Evolutionary conservation across 1,140 invertebrate genomes (phyloP).

Genomic region (Polypedilum vanderplanki): DNA sequence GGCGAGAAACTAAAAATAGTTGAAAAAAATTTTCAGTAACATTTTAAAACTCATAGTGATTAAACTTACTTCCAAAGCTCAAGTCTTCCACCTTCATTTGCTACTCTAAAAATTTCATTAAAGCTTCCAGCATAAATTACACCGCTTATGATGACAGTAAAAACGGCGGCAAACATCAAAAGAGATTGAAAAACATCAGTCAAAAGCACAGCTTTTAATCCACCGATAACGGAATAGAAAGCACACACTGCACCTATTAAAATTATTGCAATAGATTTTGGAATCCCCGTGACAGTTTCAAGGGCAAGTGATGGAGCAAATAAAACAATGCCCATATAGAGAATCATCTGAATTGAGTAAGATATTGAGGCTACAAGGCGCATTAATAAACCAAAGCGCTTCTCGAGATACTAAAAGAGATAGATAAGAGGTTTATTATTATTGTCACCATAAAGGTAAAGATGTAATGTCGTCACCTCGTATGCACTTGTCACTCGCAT

Average conservation of each 20-base stretch:
- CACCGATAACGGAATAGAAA: slow-evolving; percentile 79
- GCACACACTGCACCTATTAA: slow-evolving; percentile 75
- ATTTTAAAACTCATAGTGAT: not conserved
- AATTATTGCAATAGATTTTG: slow-evolving; percentile 65
- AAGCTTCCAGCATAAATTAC: slow-evolving; percentile 56
- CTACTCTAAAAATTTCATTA: slow-evolving; percentile 57
- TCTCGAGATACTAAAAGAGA: slow-evolving; percentile 66
- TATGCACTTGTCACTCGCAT: slow-evolving; percentile 81
- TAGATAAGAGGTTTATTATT: not conserved
- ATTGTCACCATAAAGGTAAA: not conserved
- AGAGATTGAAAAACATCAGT: slow-evolving; percentile 78
- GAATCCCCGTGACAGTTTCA: slow-evolving; percentile 75
- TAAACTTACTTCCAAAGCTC: slow-evolving; percentile 59
- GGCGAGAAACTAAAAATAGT: slow-evolving; percentile 48
- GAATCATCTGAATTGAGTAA: slow-evolving; percentile 73
- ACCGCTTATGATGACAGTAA: slow-evolving; percentile 67
- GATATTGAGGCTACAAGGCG: slow-evolving; percentile 64
- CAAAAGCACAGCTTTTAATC: slow-evolving; percentile 83
- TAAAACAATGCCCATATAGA: slow-evolving; percentile 89
- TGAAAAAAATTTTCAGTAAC: not conserved
- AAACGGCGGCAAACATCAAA: slow-evolving; percentile 68
- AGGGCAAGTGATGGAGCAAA: slow-evolving; percentile 87
- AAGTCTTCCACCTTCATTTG: slow-evolving; percentile 55
- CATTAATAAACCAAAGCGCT: slow-evolving; percentile 63
- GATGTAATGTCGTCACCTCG: slow-evolving; percentile 46